Evolutionary conservation across 92 coral and sea anemone species (phyloP).

Genomic region (Scolanthus callimorphus): DNA sequence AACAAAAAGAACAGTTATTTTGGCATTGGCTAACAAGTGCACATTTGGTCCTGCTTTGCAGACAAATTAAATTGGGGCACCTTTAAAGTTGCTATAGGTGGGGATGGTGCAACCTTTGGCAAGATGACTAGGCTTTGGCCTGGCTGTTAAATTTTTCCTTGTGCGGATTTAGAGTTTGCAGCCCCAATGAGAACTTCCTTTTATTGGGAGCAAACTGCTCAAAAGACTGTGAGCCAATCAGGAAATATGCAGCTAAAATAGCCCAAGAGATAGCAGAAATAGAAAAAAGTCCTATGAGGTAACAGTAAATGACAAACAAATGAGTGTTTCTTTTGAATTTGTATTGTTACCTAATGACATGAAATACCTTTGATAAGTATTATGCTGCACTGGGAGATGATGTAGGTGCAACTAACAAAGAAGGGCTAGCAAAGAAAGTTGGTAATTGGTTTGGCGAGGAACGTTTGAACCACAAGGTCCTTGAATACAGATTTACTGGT

Average conservation of each 20-base stretch:
- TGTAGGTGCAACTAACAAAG: no score
- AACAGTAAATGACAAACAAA: conserved; percentile 29
- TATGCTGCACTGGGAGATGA: no score
- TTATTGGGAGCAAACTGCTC: conserved; percentile 47
- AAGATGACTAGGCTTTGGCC: conserved; percentile 19
- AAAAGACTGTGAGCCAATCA: conserved; percentile 52
- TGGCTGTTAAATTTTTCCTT: conserved; percentile 23
- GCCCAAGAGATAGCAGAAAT: conserved; percentile 38
- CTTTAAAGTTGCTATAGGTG: conserved; percentile 18
- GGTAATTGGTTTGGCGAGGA: no score
- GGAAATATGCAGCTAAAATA: conserved; percentile 31
- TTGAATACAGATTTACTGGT: no score
- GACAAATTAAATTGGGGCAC: conserved; percentile 20
- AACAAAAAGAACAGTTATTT: no score
- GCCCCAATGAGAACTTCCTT: conserved; percentile 16
- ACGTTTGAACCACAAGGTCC: no score
- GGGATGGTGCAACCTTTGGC: no score
- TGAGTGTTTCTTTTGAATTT: conserved; percentile 35
- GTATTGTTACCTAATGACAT: conserved; percentile 51
- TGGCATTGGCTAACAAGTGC: no score
- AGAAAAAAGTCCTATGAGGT: conserved; percentile 20
- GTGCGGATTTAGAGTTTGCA: conserved; percentile 18
- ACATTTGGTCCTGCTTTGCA: no score
- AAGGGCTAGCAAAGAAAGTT: no score
- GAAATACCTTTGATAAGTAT: conserved; percentile 54